Conservation (phyloP, 2,888 invertebrate genomes). For the Drosophila mettleri region DNA sequence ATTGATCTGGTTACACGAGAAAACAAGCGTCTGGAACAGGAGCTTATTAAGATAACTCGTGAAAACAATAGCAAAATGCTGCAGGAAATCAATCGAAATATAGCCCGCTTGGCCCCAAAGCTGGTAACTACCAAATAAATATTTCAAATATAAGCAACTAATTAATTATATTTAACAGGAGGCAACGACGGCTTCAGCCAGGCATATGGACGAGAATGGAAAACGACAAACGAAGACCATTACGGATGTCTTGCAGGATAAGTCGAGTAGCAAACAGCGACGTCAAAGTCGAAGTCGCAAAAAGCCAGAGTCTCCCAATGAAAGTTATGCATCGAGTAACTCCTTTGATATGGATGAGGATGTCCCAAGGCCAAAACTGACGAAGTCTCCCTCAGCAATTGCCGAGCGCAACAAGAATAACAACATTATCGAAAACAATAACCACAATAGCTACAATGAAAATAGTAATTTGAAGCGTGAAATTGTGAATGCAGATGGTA, state of each 20-base stretch:
- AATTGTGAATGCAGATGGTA: constrained; percentile 90
- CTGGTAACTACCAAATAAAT: constrained; percentile 57
- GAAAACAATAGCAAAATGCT: constrained; percentile 90
- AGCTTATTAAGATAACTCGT: constrained; percentile 86
- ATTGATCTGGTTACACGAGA: constrained; percentile 89
- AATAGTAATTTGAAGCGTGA: constrained; percentile 85
- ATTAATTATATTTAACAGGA: constrained; percentile 29
- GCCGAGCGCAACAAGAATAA: constrained; percentile 1
- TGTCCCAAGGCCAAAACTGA: constrained; percentile 5
- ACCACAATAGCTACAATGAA: constrained; percentile 6
- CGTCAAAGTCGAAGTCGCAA: constrained; percentile 42
- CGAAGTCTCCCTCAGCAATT: constrained; percentile 3
- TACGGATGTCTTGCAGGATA: constrained; percentile 16
- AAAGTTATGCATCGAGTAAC: constrained; percentile 42
- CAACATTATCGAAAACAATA: constrained; percentile 14
- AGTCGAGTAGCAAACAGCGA: constrained; percentile 20
- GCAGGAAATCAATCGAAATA: constrained; percentile 90
- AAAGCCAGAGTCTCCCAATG: constrained; percentile 38
- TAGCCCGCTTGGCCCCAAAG: constrained; percentile 85
- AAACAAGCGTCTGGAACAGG: constrained; percentile 88
- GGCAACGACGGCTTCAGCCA: constrained; percentile 4
- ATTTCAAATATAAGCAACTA: not conserved
- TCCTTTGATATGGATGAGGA: constrained; percentile 40
- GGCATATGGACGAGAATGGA: constrained; percentile 55
- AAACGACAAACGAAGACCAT: constrained; percentile 41